A percentile compares a stretch with the other conserved stretches of the same genome.
Conservation (phyloP, 2,888 invertebrate species). For the Pachymerium ferrugineum region DNA sequence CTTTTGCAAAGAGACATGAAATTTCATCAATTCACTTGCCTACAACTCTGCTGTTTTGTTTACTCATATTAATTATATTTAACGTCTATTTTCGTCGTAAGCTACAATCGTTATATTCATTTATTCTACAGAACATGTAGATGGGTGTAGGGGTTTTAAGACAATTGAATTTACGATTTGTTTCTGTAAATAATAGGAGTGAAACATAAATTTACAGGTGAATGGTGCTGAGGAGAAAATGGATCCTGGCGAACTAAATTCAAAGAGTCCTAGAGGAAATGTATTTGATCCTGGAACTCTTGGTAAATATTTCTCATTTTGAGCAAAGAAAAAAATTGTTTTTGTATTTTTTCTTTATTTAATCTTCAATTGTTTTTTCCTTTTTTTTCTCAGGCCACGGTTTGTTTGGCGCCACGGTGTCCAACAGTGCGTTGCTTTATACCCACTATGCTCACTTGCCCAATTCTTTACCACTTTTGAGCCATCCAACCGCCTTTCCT, state of each 20-base stretch:
- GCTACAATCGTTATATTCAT: too few relatives aligned
- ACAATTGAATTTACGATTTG: background rate
- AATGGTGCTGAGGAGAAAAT: background rate
- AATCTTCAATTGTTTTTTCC: background rate
- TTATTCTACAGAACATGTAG: background rate
- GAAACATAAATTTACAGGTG: background rate
- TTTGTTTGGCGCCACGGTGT: constrained; percentile 17
- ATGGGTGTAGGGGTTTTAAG: background rate
- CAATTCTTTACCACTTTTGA: constrained; percentile 22
- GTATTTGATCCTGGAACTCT: constrained; percentile 29
- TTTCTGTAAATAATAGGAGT: background rate
- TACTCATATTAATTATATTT: background rate
- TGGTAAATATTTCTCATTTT: background rate
- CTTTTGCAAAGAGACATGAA: background rate
- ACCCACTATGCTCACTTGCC: constrained; percentile 25
- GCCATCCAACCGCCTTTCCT: constrained; percentile 29
- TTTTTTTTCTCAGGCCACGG: constrained; percentile 2
- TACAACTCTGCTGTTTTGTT: background rate
- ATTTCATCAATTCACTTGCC: background rate
- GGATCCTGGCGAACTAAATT: constrained; percentile 27
- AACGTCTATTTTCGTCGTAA: background rate
- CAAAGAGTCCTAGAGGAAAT: constrained; percentile 23
- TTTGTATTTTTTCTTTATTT: background rate
- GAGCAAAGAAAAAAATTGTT: background rate
- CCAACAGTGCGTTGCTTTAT: constrained; percentile 19